A percentile compares a stretch with the other conserved stretches of the same genome.
Conservation (phyloP, 2,797 vertebrate genomes). For the Sebastiscus albofasciatus region DNA sequence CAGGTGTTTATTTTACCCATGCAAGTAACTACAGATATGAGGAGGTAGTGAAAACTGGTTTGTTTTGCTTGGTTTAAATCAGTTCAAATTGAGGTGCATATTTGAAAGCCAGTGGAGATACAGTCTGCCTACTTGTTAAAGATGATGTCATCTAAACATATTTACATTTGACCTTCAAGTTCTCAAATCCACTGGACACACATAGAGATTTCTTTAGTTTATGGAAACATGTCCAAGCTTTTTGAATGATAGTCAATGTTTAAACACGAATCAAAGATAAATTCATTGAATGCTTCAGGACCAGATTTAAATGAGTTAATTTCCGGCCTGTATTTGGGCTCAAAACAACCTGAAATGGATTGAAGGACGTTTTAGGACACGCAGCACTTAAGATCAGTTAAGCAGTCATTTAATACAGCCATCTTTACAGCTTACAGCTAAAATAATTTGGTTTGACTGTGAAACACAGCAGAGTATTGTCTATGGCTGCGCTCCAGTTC, state of each 20-base stretch:
- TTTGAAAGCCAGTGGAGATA: too few species aligned
- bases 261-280: background rate
- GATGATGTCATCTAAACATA: too few species aligned
- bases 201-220: background rate
- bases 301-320: background rate
- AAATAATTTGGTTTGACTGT: constrained; percentile 21
- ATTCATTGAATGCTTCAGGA: background rate
- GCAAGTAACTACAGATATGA: too few species aligned
- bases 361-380: background rate
- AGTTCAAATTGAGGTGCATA: too few species aligned
- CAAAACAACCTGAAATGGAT: background rate
- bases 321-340: background rate
- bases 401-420: background rate
- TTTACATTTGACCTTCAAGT: too few species aligned
- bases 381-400: background rate
- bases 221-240: background rate
- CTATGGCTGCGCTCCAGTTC: constrained; percentile 40
- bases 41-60: too few species aligned
- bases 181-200: too few species aligned
- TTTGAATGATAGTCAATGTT: background rate
- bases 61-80: too few species aligned
- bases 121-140: too few species aligned
- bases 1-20: too few species aligned
- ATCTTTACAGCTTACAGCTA: background rate
- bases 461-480: constrained; percentile 45